Conservation (phyloP, 2,888 invertebrate genomes). For the Seira musarum region DNA sequence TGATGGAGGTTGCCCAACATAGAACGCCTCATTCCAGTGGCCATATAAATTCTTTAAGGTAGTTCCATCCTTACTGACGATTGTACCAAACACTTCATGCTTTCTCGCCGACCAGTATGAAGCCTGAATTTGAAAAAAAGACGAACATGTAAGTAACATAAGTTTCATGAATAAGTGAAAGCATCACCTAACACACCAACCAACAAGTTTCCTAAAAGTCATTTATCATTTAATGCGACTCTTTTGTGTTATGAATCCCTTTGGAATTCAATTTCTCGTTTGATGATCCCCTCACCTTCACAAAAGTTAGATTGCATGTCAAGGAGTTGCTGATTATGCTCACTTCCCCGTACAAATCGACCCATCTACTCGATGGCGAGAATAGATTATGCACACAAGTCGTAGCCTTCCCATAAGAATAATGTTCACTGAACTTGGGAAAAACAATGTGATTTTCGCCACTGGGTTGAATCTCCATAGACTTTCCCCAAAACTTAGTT, state of each 20-base stretch:
- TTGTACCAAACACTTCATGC: constrained; percentile 83
- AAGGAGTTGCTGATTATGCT: constrained; percentile 79
- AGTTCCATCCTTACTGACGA: constrained; percentile 76
- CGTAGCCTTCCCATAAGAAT: constrained; percentile 87
- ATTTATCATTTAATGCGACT: constrained; percentile 32
- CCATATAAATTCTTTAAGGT: constrained; percentile 80
- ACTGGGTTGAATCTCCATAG: constrained; percentile 89
- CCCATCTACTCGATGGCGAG: constrained; percentile 84
- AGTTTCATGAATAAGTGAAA: no score
- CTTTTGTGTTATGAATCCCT: constrained; percentile 12
- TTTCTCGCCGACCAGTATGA: constrained; percentile 85
- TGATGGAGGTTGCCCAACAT: constrained; percentile 81
- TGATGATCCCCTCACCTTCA: constrained; percentile 78
- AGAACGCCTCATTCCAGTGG: constrained; percentile 87
- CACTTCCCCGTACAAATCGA: constrained; percentile 89
- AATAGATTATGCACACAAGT: constrained; percentile 90
- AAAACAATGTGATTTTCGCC: constrained; percentile 74
- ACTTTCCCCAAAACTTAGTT: constrained; percentile 93
- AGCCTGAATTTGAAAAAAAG: constrained; percentile 74
- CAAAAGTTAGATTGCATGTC: constrained; percentile 84
- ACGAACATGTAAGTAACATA: constrained; percentile 2
- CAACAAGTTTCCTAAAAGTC: neutral
- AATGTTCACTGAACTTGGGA: constrained; percentile 79
- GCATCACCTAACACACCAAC: neutral
- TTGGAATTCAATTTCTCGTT: constrained; percentile 8